These are phyloP conservation scores for Dasyurus viverrinus DNA, from an alignment of 2,113 vertebrate species.

Conservation along the genomic window DNA sequence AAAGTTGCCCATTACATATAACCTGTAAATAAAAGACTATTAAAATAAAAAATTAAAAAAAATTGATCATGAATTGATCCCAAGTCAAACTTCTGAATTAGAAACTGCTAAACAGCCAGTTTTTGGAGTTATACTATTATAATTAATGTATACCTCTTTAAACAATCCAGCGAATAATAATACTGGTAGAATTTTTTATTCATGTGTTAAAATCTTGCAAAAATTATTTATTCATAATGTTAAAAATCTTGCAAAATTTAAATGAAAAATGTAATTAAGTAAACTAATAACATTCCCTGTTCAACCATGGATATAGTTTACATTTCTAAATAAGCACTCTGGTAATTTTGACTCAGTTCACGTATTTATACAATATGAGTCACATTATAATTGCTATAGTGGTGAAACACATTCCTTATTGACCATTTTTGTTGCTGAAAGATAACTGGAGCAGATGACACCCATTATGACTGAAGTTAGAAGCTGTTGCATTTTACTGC, in stretches of 20 bases:
- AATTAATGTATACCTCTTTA: neutral
- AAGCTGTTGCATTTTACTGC: neutral
- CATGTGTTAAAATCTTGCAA: no score
- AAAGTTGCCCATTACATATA: no score
- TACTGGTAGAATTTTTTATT: conserved; percentile 18
- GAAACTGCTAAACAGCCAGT: neutral
- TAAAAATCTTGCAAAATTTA: conserved; percentile 34
- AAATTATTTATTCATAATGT: conserved; percentile 43
- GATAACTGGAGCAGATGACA: conserved; percentile 16
- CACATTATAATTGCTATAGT: neutral
- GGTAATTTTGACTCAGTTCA: neutral
- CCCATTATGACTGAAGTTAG: neutral
- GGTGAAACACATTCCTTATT: neutral
- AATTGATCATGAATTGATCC: no score
- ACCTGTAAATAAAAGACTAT: no score
- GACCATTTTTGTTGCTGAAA: neutral
- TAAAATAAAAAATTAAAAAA: no score
- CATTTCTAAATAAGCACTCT: neutral
- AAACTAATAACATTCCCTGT: conserved; percentile 4
- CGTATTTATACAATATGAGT: neutral
- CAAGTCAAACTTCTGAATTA: no score
- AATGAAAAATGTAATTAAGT: neutral
- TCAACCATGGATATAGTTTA: neutral
- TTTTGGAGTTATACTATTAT: neutral
- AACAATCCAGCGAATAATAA: neutral